phyloP scores from a whole-genome alignment of 2,797 vertebrate genomes.

The Bufotes viridis region DNA sequence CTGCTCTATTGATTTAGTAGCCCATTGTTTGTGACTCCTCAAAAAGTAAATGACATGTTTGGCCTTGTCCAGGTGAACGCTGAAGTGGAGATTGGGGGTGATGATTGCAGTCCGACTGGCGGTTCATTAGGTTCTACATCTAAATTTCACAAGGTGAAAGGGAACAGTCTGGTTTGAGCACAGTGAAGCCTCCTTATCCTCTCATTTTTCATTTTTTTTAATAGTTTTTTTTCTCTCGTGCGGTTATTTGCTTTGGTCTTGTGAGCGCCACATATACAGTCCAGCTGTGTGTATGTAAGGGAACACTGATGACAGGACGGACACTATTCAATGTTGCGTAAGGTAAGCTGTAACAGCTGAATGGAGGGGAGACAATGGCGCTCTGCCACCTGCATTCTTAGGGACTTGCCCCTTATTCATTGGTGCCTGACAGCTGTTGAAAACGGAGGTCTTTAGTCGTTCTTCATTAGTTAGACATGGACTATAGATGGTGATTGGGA shows the following conservation, averaged over 20 bases:
- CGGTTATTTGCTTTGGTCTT: conserved; percentile 47
- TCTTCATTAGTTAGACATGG: neutral
- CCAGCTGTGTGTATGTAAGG: conserved; percentile 52
- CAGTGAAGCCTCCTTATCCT: neutral
- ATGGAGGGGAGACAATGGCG: conserved; percentile 7
- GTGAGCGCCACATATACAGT: neutral
- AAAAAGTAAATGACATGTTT: neutral
- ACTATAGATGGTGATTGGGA: neutral
- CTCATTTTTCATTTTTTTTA: neutral
- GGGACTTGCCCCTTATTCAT: neutral
- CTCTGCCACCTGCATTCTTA: conserved; percentile 34
- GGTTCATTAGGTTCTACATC: neutral
- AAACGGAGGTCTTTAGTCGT: neutral
- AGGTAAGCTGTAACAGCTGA: conserved; percentile 29
- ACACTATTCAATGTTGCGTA: conserved; percentile 2
- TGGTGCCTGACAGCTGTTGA: conserved; percentile 20
- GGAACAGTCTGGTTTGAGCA: neutral
- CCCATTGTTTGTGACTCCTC: neutral
- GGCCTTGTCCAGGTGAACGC: neutral
- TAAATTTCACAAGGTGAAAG: neutral
- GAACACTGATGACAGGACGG: conserved; percentile 34
- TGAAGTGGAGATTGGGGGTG: neutral
- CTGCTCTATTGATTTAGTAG: neutral
- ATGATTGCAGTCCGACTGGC: neutral
- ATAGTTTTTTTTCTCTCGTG: neutral